Percentiles rank a stretch among this genome's conserved stretches.
These are phyloP conservation scores for Ophion ventricosus DNA, from an alignment of 2,888 invertebrate species.

Conservation along the genomic window DNA sequence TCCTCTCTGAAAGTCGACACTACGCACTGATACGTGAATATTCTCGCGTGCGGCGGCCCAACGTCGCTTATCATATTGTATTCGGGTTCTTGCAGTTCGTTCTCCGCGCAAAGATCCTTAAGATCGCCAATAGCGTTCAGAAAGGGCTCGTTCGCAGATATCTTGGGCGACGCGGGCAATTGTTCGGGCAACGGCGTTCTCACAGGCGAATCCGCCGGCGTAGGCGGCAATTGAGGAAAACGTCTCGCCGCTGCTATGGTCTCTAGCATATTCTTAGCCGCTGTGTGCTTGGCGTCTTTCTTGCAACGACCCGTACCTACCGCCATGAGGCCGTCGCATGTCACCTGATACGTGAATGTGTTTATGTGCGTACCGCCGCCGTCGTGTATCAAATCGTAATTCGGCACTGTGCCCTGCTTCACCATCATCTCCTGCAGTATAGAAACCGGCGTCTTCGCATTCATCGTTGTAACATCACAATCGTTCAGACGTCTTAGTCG, in stretches of 20 bases:
- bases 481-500: too few relatives aligned
- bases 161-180: slow-evolving; percentile 68
- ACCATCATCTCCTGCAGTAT: slow-evolving; percentile 88
- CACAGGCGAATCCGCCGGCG: slow-evolving; percentile 75
- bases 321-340: slow-evolving; percentile 76
- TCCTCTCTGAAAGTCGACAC: slow-evolving; percentile 85
- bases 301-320: slow-evolving; percentile 82
- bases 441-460: slow-evolving; percentile 87
- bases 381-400: slow-evolving; percentile 83
- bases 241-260: slow-evolving; percentile 75
- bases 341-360: slow-evolving; percentile 80
- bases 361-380: slow-evolving; percentile 81
- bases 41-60: slow-evolving; percentile 88
- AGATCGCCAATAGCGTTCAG: slow-evolving; percentile 79
- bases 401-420: slow-evolving; percentile 84
- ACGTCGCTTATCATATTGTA: slow-evolving; percentile 86
- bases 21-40: slow-evolving; percentile 86
- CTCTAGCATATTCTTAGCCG: slow-evolving; percentile 81
- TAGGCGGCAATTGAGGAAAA: slow-evolving; percentile 76
- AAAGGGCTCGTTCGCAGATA: slow-evolving; percentile 74
- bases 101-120: slow-evolving; percentile 79
- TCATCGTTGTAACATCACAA: slow-evolving; percentile 61
- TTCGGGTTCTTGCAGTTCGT: slow-evolving; percentile 84
- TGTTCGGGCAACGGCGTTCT: slow-evolving; percentile 71
- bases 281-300: slow-evolving; percentile 83